Conservation (phyloP, 2,888 invertebrate species). For the Calameuta filiformis region DNA sequence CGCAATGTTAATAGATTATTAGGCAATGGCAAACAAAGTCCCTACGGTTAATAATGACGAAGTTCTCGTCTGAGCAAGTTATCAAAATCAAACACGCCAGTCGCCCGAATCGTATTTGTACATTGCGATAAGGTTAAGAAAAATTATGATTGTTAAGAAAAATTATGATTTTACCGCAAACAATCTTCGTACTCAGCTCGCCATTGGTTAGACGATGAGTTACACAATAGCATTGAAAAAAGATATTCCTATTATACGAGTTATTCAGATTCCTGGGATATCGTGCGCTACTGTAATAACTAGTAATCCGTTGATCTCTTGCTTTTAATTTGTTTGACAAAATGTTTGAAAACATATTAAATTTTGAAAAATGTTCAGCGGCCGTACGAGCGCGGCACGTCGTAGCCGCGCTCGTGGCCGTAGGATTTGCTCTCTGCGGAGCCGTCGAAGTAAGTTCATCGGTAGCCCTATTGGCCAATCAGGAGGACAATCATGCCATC, state of each 20-base stretch:
- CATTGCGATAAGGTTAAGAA: slow-evolving; percentile 13
- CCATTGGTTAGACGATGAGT: background rate
- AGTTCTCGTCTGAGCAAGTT: slow-evolving; percentile 22
- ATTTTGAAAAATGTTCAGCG: slow-evolving; percentile 39
- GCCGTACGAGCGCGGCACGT: slow-evolving; percentile 68
- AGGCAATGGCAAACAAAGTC: background rate
- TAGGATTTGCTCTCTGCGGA: slow-evolving; percentile 70
- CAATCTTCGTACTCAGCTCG: background rate
- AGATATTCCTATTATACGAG: background rate
- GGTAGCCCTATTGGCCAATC: slow-evolving; percentile 69
- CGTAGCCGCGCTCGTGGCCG: slow-evolving; percentile 68
- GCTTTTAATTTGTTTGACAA: background rate
- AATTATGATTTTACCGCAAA: slow-evolving; percentile 10
- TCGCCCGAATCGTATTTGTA: slow-evolving; percentile 12
- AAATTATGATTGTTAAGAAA: slow-evolving; percentile 2
- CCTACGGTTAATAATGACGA: background rate
- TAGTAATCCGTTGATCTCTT: background rate
- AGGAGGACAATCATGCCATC: slow-evolving; percentile 61
- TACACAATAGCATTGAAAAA: slow-evolving; percentile 1
- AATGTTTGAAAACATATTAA: background rate
- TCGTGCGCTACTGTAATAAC: background rate
- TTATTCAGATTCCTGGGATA: background rate
- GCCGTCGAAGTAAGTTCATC: slow-evolving; percentile 71
- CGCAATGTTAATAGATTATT: background rate
- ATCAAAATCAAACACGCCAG: slow-evolving; percentile 37